Percentiles rank a stretch among this genome's conserved stretches.
These are phyloP conservation scores for Origma solitaria DNA, from an alignment of 2,113 vertebrate species.

Conservation along the genomic window DNA sequence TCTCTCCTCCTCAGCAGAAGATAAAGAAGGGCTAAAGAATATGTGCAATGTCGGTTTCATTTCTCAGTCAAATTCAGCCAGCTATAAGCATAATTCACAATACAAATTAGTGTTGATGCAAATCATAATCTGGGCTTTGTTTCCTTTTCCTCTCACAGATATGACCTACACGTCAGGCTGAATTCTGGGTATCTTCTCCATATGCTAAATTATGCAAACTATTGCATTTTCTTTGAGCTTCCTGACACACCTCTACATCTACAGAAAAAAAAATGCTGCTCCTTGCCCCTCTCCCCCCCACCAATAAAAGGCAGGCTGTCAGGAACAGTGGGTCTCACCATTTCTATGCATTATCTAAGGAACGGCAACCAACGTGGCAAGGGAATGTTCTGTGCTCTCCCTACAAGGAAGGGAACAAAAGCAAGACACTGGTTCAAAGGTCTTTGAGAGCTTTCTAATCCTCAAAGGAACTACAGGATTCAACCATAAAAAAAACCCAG, in stretches of 20 bases:
- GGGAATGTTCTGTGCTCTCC: not conserved
- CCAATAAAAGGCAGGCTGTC: not conserved
- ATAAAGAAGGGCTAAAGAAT: not conserved
- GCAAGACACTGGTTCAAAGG: accelerated
- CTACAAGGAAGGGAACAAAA: not conserved
- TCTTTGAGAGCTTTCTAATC: not conserved
- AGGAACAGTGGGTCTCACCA: not conserved
- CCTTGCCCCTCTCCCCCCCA: accelerated
- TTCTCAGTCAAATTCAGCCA: not conserved
- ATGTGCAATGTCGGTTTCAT: not conserved
- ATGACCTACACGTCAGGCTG: not conserved
- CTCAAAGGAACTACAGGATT: not conserved
- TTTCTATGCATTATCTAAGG: not conserved
- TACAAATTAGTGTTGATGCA: not conserved
- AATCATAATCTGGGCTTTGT: not conserved
- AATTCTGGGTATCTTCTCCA: not conserved
- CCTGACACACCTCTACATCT: not conserved
- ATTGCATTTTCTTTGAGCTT: not conserved
- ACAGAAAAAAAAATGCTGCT: not conserved
- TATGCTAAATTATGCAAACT: not conserved
- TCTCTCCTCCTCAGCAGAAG: not conserved
- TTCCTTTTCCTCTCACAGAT: not conserved
- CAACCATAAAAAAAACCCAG: not conserved
- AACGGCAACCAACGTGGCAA: not conserved
- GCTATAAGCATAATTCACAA: not conserved